Base-by-base conservation (phyloP, 2,113 vertebrate genomes). In the Mesitornis unicolor region DNA sequence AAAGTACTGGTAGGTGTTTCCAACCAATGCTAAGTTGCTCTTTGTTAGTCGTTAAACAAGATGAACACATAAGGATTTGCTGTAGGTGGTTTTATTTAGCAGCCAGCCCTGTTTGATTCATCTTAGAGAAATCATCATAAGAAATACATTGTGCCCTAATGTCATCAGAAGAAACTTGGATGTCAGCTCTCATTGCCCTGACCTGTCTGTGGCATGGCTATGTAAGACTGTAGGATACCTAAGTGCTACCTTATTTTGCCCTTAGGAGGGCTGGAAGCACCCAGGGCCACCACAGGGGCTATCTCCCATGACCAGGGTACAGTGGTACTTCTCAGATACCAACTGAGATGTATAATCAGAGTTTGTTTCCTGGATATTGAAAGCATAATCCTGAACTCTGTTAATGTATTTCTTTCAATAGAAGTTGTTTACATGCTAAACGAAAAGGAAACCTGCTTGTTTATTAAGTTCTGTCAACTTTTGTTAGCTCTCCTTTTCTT, bases 401-500 rank as follows among this genome's bases (percentile, higher is more conserved):
- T 50, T 42, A 67, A 11, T 84, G 17, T 59, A 8, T 60, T 91
- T 78, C 13, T 80, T 85, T 71, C 80, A 74, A 16, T 2, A 85
- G 28, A 78, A 67, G 35, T 40, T 22, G 35, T 89, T 89, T 95
- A 71, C 76, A 35, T 35, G 11, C 43, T 90, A 81, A 84, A 81
- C 29, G 16, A 56, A 78, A 75, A 78, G 68, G 33, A 89, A 95
- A 63, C 21, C 9, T 70, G 21, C 15, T 81, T 78, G 77, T 76
- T 95, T 92, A 70, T 81, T 74, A 65, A 78, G 24, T 89, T 86
- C 51, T 87, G 31, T 76, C 40, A 68, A 35, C 24, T 89, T 93
- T 76, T 91, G 51, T 90, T 82, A 93, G 24, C 43, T 78, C 10
- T 60, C 48, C 16, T 94, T 82, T 93, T 74, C 50, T 94, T 93